A percentile compares a stretch with the other conserved stretches of the same genome.
phyloP scores from a whole-genome alignment of 2,113 vertebrate genomes.

The Pseudorhombus dupliciocellatus region DNA sequence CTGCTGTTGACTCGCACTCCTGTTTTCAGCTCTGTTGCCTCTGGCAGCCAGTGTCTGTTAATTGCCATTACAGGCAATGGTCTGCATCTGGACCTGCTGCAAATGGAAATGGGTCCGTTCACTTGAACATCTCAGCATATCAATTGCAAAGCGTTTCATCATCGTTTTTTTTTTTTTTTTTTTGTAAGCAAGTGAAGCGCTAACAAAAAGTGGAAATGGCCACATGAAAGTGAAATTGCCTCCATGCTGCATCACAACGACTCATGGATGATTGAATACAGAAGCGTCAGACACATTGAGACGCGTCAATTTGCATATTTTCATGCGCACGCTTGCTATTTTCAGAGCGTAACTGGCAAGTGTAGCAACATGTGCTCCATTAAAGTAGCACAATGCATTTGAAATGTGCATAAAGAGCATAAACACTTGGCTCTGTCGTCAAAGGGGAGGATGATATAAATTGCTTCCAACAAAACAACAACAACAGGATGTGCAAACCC shows the following conservation, averaged over 20 bases:
- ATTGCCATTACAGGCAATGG: slow-evolving; percentile 46
- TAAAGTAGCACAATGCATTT: background rate
- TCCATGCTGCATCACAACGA: background rate
- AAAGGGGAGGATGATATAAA: background rate
- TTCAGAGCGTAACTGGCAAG: background rate
- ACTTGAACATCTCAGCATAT: slow-evolving; percentile 44
- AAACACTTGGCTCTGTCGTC: background rate
- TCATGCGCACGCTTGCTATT: background rate
- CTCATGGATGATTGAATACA: background rate
- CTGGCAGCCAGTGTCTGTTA: slow-evolving; percentile 39
- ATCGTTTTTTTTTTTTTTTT: background rate
- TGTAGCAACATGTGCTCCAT: background rate
- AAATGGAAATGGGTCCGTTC: slow-evolving; percentile 44
- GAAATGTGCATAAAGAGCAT: background rate
- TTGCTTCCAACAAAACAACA: background rate
- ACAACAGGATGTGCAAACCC: background rate
- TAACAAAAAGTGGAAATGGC: slow-evolving; percentile 9
- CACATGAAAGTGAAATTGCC: background rate
- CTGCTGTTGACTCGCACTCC: slow-evolving; percentile 17
- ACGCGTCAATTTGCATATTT: background rate
- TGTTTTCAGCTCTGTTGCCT: slow-evolving; percentile 40
- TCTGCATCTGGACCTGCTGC: slow-evolving; percentile 57
- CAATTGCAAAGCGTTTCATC: slow-evolving; percentile 19
- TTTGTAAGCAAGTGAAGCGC: background rate
- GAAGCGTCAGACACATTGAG: background rate